A percentile compares a stretch with the other conserved stretches of the same genome.
These are phyloP conservation scores for Serrognathus titanus DNA, from an alignment of 2,888 invertebrate species.

Conservation along the genomic window DNA sequence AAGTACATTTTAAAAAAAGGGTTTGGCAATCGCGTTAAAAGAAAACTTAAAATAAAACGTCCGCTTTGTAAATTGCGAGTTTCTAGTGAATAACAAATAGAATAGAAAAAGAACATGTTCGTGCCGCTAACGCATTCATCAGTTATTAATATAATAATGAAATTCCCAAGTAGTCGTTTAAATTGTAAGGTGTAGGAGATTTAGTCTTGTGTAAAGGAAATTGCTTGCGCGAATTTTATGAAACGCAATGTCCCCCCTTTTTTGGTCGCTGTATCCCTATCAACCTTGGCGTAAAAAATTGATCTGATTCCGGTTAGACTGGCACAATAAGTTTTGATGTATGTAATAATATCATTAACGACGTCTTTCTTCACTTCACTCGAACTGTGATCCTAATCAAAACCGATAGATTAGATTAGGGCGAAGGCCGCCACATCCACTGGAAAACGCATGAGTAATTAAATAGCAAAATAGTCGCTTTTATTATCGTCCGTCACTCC, in stretches of 20 bases:
- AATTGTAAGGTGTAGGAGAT: too few species aligned
- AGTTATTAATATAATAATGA: too few species aligned
- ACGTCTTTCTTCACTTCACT: conserved; percentile 3
- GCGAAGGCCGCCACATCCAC: conserved; percentile 13
- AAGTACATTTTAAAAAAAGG: neutral
- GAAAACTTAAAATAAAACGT: neutral
- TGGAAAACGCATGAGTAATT: conserved; percentile 4
- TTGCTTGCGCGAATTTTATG: neutral
- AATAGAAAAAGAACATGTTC: too few species aligned
- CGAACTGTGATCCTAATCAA: conserved; percentile 13
- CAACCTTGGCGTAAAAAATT: conserved; percentile 39
- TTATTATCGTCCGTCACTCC: neutral
- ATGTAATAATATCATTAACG: neutral
- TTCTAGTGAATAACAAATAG: too few species aligned
- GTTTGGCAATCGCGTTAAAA: neutral
- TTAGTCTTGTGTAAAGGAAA: neutral
- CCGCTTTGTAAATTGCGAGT: neutral
- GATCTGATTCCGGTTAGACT: conserved; percentile 12
- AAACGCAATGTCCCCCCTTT: conserved; percentile 20
- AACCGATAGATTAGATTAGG: conserved; percentile 10
- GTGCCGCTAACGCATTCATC: too few species aligned
- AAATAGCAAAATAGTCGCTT: conserved; percentile 11
- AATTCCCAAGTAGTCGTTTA: too few species aligned
- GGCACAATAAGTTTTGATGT: neutral
- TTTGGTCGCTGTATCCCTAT: conserved; percentile 31